Conservation (phyloP, 2,888 invertebrate genomes). For the Chymomyza procnemis region DNA sequence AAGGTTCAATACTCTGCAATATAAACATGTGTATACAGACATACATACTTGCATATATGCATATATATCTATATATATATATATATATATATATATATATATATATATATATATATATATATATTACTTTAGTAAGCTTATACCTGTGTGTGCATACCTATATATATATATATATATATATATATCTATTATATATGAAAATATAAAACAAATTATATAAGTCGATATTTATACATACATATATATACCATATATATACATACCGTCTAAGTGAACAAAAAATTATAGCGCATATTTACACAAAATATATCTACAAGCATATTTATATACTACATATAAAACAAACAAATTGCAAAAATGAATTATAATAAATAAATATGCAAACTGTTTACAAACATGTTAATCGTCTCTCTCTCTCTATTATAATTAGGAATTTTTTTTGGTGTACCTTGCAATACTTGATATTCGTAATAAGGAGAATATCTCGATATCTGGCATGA, state of each 20-base stretch:
- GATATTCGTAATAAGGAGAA: no score
- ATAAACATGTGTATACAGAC: conserved; percentile 24
- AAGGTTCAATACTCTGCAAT: conserved; percentile 12
- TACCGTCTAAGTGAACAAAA: not conserved
- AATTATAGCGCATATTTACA: conserved; percentile 2
- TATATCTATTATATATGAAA: not conserved
- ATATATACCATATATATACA: not conserved
- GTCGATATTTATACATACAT: not conserved
- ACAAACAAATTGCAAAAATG: not conserved
- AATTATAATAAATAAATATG: not conserved
- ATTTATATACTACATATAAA: not conserved
- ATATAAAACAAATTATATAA: not conserved
- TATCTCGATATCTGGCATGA: no score
- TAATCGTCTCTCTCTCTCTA: no score
- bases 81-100: conserved; percentile 23
- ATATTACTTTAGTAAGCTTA: not conserved
- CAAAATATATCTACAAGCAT: not conserved
- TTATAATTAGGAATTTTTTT: no score
- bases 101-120: conserved; percentile 21
- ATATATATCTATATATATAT: no score
- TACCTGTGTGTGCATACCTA: not conserved
- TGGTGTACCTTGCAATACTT: no score
- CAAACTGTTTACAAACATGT: not conserved
- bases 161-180: not conserved
- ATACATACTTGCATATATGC: no score